Conservation (phyloP, 2,113 vertebrate genomes). For the Pluvialis apricaria region DNA sequence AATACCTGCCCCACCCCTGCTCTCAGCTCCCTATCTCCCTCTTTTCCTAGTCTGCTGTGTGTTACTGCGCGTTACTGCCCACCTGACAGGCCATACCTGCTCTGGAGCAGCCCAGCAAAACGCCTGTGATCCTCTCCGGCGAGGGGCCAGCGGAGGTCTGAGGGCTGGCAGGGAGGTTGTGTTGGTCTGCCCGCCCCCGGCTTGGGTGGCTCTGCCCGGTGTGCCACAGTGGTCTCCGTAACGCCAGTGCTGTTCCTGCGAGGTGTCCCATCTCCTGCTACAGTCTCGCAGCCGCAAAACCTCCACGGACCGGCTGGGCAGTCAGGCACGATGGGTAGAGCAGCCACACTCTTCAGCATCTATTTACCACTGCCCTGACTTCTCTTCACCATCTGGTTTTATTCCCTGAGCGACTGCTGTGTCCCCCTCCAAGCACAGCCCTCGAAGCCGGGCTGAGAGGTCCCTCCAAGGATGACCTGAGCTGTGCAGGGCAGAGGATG, state of each 20-base stretch:
- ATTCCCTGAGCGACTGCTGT: background rate
- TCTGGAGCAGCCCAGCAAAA: background rate
- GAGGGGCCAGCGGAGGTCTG: accelerated
- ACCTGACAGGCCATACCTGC: background rate
- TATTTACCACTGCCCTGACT: background rate
- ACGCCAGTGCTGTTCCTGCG: accelerated
- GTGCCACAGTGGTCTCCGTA: accelerated
- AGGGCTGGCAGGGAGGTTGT: background rate
- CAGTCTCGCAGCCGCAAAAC: background rate
- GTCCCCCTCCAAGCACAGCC: accelerated
- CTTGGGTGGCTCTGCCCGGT: accelerated
- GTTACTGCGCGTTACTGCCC: background rate
- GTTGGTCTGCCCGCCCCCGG: accelerated
- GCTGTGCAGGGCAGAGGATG: background rate
- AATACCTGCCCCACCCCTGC: background rate
- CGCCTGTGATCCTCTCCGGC: accelerated
- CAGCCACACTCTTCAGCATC: background rate
- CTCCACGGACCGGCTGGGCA: background rate
- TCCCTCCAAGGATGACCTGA: background rate
- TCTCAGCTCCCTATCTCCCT: background rate
- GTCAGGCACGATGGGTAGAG: background rate
- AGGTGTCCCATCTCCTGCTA: background rate
- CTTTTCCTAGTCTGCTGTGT: background rate
- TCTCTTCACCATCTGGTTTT: background rate
- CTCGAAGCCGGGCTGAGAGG: background rate